Evolutionary conservation across 2,888 invertebrate species (phyloP).

Genomic region (Sphaeridia pumilis): DNA sequence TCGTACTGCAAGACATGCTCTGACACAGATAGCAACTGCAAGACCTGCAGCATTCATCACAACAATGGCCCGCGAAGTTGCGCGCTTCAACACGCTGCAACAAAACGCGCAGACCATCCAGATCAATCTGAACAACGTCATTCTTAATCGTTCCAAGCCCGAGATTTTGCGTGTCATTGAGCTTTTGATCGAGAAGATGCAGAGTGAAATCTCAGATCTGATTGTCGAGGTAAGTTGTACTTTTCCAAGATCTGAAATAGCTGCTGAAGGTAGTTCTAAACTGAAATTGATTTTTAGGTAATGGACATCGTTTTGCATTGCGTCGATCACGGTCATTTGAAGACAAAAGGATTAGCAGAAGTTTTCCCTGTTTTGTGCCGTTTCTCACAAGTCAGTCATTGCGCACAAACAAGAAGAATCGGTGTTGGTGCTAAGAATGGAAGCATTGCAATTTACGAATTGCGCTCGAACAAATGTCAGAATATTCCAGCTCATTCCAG

Average conservation of each 20-base stretch:
- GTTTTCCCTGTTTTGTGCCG: slow-evolving; percentile 92
- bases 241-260: neutral
- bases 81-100: slow-evolving; percentile 83
- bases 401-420: slow-evolving; percentile 81
- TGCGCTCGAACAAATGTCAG: slow-evolving; percentile 85
- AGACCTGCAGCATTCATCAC: slow-evolving; percentile 95
- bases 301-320: slow-evolving; percentile 98
- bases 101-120: slow-evolving; percentile 75
- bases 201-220: slow-evolving; percentile 73
- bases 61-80: slow-evolving; percentile 75
- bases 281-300: slow-evolving; percentile 47
- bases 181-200: slow-evolving; percentile 91
- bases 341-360: slow-evolving; percentile 76
- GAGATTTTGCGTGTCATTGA: slow-evolving; percentile 92
- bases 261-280: slow-evolving; percentile 28
- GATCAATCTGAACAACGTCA: slow-evolving; percentile 56
- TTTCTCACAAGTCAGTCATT: slow-evolving; percentile 78
- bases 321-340: slow-evolving; percentile 83
- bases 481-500: slow-evolving; percentile 70
- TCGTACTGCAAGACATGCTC: slow-evolving; percentile 89
- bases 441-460: slow-evolving; percentile 84
- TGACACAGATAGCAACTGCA: slow-evolving; percentile 91
- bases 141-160: slow-evolving; percentile 71
- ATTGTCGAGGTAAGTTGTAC: slow-evolving; percentile 67
- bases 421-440: slow-evolving; percentile 91